Conservation (phyloP, 2,797 vertebrate genomes). For the Sciurus carolinensis region DNA sequence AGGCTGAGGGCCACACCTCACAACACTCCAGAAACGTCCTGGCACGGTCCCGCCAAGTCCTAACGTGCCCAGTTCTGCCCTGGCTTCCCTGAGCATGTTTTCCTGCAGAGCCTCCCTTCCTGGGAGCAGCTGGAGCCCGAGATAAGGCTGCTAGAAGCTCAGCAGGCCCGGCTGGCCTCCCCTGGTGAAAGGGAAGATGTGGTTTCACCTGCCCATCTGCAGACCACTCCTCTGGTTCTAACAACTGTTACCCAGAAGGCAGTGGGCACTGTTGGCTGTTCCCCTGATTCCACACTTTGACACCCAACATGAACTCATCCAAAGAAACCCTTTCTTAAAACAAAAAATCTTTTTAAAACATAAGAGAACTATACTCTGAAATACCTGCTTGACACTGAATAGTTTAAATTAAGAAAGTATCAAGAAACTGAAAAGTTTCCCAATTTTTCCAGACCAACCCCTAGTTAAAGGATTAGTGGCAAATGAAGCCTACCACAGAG, state of each 20-base stretch:
- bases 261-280: fast-evolving
- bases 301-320: neutral
- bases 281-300: neutral
- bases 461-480: neutral
- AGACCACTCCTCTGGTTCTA: neutral
- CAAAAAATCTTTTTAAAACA: neutral
- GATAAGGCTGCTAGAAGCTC: neutral
- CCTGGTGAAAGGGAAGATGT: neutral
- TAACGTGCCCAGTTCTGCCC: neutral
- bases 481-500: neutral
- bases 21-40: neutral
- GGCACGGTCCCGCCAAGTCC: neutral
- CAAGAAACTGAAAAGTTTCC: neutral
- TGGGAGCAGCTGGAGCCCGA: neutral
- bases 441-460: neutral
- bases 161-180: neutral
- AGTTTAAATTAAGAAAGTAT: neutral
- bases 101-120: slow-evolving; percentile 47
- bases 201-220: neutral
- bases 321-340: neutral
- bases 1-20: neutral
- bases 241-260: neutral
- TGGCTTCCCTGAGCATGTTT: slow-evolving; percentile 52
- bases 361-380: neutral
- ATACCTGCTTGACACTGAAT: neutral